phyloP scores from a whole-genome alignment of 2,888 invertebrate species.

The Heliconius ethilla region DNA sequence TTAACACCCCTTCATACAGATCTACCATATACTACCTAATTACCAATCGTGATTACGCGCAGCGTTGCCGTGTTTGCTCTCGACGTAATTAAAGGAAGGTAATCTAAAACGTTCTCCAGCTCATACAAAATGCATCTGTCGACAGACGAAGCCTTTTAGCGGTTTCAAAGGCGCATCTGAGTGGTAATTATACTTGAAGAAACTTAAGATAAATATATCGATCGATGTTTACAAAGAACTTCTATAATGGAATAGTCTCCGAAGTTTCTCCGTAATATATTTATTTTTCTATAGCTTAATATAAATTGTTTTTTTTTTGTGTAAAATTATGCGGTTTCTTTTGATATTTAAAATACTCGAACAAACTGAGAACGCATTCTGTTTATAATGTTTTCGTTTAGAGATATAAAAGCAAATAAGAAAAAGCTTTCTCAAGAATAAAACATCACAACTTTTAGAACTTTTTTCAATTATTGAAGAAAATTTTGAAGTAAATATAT shows the following conservation, averaged over 20 bases:
- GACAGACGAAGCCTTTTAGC: slow-evolving; percentile 50
- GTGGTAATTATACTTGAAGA: slow-evolving; percentile 43
- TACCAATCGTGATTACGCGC: slow-evolving; percentile 75
- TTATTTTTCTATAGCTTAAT: not conserved
- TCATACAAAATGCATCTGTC: slow-evolving; percentile 76
- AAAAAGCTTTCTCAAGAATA: not conserved
- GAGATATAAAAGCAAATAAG: not conserved
- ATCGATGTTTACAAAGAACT: slow-evolving; percentile 18
- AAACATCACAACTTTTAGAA: not conserved
- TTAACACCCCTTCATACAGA: slow-evolving; percentile 45
- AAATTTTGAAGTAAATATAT: not conserved
- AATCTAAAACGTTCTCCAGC: slow-evolving; percentile 70
- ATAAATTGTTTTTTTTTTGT: slow-evolving; percentile 4
- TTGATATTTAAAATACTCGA: slow-evolving; percentile 13
- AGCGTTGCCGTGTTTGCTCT: slow-evolving; percentile 64
- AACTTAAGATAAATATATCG: slow-evolving; percentile 22
- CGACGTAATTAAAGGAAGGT: slow-evolving; percentile 76
- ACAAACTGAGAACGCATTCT: slow-evolving; percentile 1
- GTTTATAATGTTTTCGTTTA: slow-evolving; percentile 4
- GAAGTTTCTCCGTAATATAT: not conserved
- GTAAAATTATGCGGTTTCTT: not conserved
- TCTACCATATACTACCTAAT: slow-evolving; percentile 61
- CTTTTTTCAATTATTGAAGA: not conserved
- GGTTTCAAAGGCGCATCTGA: slow-evolving; percentile 49
- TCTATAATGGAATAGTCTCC: slow-evolving; percentile 3